These are phyloP conservation scores for Alauda arvensis DNA, from an alignment of 2,797 vertebrate species.

Conservation along the genomic window DNA sequence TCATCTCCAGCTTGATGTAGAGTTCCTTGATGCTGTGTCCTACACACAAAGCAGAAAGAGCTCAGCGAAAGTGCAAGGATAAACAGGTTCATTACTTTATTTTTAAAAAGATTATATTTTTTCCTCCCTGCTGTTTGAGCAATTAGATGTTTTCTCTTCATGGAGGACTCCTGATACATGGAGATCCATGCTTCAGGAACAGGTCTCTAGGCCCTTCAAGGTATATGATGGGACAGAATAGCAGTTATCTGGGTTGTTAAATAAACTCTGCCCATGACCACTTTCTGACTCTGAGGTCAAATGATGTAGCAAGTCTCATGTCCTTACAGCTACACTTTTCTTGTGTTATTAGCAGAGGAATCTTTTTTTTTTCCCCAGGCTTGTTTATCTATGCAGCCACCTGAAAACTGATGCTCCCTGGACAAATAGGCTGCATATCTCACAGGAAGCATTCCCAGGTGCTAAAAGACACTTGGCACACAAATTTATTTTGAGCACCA, in stretches of 20 bases:
- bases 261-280: not conserved
- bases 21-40: conserved; percentile 66
- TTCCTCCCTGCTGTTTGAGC: not conserved
- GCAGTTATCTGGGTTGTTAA: not conserved
- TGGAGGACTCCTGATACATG: not conserved
- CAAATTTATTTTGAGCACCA: not conserved
- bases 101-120: accelerated
- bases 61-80: not conserved
- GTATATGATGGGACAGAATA: not conserved
- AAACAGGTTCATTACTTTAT: not conserved
- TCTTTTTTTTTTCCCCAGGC: not conserved
- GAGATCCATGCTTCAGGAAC: not conserved
- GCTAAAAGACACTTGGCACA: not conserved
- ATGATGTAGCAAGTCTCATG: not conserved
- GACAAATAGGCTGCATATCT: not conserved
- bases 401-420: not conserved
- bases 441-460: not conserved
- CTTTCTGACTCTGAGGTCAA: not conserved
- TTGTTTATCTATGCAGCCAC: not conserved
- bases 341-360: not conserved
- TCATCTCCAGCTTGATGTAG: conserved; percentile 1
- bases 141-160: not conserved
- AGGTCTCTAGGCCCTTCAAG: not conserved
- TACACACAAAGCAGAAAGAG: conserved; percentile 26
- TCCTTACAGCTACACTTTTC: not conserved